Conservation (phyloP, 2,797 vertebrate species). For the Ciconia nigra region DNA sequence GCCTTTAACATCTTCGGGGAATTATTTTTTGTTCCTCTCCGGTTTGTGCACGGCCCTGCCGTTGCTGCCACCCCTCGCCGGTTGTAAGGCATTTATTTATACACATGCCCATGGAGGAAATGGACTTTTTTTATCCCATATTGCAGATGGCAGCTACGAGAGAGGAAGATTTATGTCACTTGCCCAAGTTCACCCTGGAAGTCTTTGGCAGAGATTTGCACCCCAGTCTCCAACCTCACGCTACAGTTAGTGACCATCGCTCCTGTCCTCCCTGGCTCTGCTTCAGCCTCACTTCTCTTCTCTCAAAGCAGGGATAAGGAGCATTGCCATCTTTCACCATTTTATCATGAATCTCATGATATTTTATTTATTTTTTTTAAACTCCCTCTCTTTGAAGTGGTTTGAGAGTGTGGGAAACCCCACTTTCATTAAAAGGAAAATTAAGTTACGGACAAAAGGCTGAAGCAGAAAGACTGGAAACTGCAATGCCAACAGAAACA, state of each 20-base stretch:
- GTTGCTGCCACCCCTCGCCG: rapidly evolving
- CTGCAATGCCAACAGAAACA: not conserved
- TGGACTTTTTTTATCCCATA: not conserved
- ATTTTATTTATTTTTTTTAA: not conserved
- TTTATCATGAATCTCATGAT: not conserved
- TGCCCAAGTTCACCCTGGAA: not conserved
- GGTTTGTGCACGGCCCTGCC: not conserved
- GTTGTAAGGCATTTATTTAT: not conserved
- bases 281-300: not conserved
- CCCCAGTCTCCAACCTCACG: not conserved
- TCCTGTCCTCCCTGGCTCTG: not conserved
- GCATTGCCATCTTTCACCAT: not conserved
- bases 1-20: not conserved
- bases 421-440: not conserved
- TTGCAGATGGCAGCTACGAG: not conserved
- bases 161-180: not conserved
- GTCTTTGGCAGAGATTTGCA: not conserved
- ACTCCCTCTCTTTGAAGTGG: not conserved
- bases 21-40: not conserved
- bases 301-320: not conserved
- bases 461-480: not conserved
- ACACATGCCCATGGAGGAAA: not conserved
- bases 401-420: not conserved
- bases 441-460: not conserved
- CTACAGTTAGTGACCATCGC: not conserved